Evolutionary conservation across 2,797 vertebrate species (phyloP).

Genomic region (Sebastes itinus): DNA sequence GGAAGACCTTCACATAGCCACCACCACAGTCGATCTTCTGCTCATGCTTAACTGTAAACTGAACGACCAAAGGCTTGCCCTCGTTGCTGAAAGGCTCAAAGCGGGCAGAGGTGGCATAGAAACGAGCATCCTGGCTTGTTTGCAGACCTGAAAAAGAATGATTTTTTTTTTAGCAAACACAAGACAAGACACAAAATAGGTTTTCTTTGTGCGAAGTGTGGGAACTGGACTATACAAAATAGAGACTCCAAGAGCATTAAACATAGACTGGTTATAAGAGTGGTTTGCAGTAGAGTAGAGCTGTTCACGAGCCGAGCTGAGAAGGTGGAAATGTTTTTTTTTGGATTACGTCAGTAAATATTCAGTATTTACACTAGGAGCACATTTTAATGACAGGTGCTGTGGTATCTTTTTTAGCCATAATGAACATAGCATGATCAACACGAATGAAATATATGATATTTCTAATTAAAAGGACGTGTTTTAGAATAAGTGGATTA

Average conservation of each 20-base stretch:
- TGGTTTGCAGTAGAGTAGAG: too few relatives aligned
- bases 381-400: neutral
- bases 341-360: neutral
- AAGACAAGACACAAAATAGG: neutral
- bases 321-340: neutral
- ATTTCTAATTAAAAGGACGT: neutral
- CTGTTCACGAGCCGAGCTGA: neutral
- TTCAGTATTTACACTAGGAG: neutral
- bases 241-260: neutral
- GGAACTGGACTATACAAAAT: neutral
- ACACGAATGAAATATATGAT: neutral
- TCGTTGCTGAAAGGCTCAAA: constrained; percentile 94
- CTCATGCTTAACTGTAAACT: constrained; percentile 97
- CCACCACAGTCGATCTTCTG: constrained; percentile 98
- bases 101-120: constrained; percentile 89
- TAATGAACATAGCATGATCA: neutral
- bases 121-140: constrained; percentile 95
- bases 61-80: constrained; percentile 89
- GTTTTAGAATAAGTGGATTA: neutral
- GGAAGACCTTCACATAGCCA: constrained; percentile 95
- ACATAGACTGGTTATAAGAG: neutral
- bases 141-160: constrained; percentile 87
- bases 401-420: neutral
- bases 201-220: neutral
- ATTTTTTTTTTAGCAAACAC: neutral